A percentile compares a stretch with the other conserved stretches of the same genome.
Evolutionary conservation across 2,113 vertebrate genomes (phyloP).

Genomic region (Paramisgurnus dabryanus): DNA sequence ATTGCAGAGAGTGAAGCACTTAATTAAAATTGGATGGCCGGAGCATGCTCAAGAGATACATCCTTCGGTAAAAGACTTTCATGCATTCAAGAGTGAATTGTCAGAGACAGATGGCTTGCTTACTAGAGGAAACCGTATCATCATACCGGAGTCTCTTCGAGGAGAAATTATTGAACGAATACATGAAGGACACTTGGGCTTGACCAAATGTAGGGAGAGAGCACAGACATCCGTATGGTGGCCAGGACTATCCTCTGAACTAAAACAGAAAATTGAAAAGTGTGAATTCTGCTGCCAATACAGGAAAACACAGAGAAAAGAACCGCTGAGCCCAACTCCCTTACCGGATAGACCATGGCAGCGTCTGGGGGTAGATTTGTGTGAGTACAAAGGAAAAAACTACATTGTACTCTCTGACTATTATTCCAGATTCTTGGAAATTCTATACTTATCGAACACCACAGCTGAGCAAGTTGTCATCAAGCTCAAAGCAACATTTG

Average conservation of each 20-base stretch:
- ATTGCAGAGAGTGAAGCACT: no score
- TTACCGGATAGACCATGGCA: conserved; percentile 13
- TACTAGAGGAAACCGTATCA: not conserved
- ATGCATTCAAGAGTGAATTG: conserved; percentile 24
- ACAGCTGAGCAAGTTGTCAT: conserved; percentile 14
- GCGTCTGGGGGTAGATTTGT: conserved; percentile 29
- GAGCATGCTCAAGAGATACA: not conserved
- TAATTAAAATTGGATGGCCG: not conserved
- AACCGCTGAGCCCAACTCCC: no score
- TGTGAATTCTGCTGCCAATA: not conserved
- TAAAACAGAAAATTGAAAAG: not conserved
- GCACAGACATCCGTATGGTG: conserved; percentile 33
- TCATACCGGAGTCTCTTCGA: conserved; percentile 24
- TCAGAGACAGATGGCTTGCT: conserved; percentile 1
- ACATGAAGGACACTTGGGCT: conserved; percentile 30
- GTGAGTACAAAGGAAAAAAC: conserved; percentile 25
- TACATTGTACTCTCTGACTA: conserved; percentile 27
- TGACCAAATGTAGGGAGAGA: conserved; percentile 35
- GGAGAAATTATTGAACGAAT: conserved; percentile 15
- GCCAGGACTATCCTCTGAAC: not conserved
- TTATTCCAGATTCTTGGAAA: conserved; percentile 37
- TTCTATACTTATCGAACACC: conserved; percentile 23
- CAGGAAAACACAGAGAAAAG: no score
- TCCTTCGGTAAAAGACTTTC: conserved; percentile 4
- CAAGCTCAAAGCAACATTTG: conserved; percentile 34